phyloP scores from a whole-genome alignment of 2,888 invertebrate genomes.

The Scaptomyza polygonia region DNA sequence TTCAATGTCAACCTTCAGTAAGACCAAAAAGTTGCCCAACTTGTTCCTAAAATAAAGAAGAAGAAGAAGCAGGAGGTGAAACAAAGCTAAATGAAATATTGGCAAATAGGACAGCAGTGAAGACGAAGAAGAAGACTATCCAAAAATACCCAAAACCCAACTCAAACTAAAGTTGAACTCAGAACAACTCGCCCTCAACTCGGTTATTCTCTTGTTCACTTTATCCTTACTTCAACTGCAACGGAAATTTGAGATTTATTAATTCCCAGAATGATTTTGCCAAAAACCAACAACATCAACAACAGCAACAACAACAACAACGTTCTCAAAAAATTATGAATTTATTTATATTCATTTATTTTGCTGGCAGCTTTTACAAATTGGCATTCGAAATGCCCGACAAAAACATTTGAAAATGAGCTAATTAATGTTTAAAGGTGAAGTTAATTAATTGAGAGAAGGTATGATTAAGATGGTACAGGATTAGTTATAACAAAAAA shows the following conservation, averaged over 20 bases:
- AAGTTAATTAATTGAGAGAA: background rate
- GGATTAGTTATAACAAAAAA: too few relatives aligned
- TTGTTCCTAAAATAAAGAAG: conserved; percentile 26
- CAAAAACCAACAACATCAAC: conserved; percentile 2
- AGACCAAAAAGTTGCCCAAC: conserved; percentile 11
- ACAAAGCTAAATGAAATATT: conserved; percentile 40
- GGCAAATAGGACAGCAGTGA: too few relatives aligned
- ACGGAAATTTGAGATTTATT: conserved; percentile 77
- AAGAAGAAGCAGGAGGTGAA: background rate
- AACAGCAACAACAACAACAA: conserved; percentile 1
- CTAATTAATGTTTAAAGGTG: background rate
- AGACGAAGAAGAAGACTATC: conserved; percentile 20
- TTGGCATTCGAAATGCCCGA: conserved; percentile 21
- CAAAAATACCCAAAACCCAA: conserved; percentile 37
- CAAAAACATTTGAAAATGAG: conserved; percentile 5
- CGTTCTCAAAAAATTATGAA: conserved; percentile 24
- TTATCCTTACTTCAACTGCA: conserved; percentile 36
- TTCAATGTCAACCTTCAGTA: conserved; percentile 68
- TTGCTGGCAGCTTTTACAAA: conserved; percentile 31
- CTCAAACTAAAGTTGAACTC: conserved; percentile 32
- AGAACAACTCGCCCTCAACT: conserved; percentile 17
- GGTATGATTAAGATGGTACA: too few relatives aligned
- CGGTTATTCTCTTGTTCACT: conserved; percentile 6
- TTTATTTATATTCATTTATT: conserved; percentile 39
- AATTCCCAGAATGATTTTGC: conserved; percentile 71